These are phyloP conservation scores for Leucoraja erinaceus DNA, from an alignment of 2,113 vertebrate species.

Conservation along the genomic window DNA sequence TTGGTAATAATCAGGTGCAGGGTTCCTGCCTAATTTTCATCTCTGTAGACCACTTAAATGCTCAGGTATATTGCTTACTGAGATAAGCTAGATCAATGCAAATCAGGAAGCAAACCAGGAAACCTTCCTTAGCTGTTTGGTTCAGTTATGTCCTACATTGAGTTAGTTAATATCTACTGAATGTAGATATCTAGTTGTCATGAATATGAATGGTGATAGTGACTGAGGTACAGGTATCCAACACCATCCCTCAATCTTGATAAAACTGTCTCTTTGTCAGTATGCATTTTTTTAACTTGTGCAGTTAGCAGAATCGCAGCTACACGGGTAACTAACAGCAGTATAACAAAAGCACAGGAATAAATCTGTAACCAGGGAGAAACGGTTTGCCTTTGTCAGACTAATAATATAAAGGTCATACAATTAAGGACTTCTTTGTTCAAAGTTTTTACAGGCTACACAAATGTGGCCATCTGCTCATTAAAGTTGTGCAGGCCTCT, in stretches of 20 bases:
- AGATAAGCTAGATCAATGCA: not conserved
- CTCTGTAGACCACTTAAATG: not conserved
- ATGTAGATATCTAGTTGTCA: not conserved
- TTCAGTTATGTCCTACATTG: not conserved
- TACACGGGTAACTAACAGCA: slow-evolving; percentile 34
- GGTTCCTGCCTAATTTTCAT: not conserved
- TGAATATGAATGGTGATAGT: not conserved
- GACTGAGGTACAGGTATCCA: not conserved
- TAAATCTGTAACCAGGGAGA: slow-evolving; percentile 36
- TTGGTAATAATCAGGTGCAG: not conserved
- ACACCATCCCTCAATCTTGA: not conserved
- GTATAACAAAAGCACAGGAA: slow-evolving; percentile 31
- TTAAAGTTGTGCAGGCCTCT: slow-evolving; percentile 41
- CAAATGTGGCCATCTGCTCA: slow-evolving; percentile 43
- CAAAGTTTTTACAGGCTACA: slow-evolving; percentile 40
- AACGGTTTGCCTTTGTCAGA: slow-evolving; percentile 35
- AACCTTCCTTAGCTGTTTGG: not conserved
- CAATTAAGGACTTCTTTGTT: slow-evolving; percentile 43
- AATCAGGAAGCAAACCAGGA: not conserved
- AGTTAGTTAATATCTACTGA: slow-evolving; percentile 11
- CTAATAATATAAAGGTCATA: slow-evolving; percentile 34
- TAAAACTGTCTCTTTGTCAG: not conserved
- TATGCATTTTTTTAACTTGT: not conserved
- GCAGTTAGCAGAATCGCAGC: not conserved
- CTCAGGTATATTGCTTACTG: not conserved